Base-by-base conservation (phyloP, 2,888 invertebrate genomes). In the Pherbina coryleti region DNA sequence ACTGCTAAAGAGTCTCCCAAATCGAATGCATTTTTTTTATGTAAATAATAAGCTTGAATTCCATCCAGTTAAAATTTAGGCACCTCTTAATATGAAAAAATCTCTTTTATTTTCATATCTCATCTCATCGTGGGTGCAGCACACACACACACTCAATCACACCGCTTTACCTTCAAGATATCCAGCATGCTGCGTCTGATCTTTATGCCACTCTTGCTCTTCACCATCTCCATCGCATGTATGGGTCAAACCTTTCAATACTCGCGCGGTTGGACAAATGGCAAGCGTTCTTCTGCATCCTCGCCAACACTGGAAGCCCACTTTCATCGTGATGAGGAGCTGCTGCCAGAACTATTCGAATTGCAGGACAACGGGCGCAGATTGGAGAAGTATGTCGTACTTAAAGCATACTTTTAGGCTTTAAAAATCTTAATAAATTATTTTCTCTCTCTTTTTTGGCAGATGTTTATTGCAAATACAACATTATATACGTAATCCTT, bases 221-320 rank as follows among this genome's bases (percentile, higher is more conserved):
- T 85, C 78, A 84, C 85, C 0, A 78, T 88, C 51, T 86, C 86
- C 25, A 87, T 87, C 84, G 85, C 82, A 0, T 89, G 88, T 81
- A 88, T 88, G 86, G 92, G 92, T 0, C 95, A 95, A 89, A 94
- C 94, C 7, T 95, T 94, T 90, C 94, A 95, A 85, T 95, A 95
- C 88, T 95, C 94, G 57, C 90, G 93, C 0, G 95, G 95, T 5
- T 95, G 95, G 95, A 94, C 93, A 80, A 94, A 94, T 84, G 95
- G 95, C 28, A 94, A 94, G 84, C 89, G 93, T 0, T 84, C 86
- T n/a, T 44, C 60, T 25, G 37, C 44, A 51, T 19, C 51, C 17
- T 0, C 57, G 11, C 44, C 44, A 11, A 11, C 44, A 44, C 44
- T 44, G 11, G 44, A 3, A 2, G 19, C 57, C n/a, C 60, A 73